These are phyloP conservation scores for Keiferia lycopersicella DNA, from an alignment of 2,888 invertebrate species.

Conservation along the genomic window DNA sequence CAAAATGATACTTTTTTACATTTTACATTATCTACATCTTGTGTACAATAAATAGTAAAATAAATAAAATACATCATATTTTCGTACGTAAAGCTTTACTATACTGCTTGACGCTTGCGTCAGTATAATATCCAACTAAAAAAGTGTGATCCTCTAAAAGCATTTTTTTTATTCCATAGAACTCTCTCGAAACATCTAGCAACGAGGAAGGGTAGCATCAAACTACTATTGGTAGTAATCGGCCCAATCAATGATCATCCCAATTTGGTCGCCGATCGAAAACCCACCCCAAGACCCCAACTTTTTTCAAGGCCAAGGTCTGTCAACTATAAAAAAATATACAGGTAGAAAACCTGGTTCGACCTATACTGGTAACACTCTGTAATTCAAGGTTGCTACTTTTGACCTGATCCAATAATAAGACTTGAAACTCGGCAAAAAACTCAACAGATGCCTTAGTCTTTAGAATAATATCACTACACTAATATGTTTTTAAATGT, in stretches of 20 bases:
- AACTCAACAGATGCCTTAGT: not conserved
- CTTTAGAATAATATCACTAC: too few relatives aligned
- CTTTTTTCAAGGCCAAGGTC: not conserved
- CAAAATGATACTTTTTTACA: too few relatives aligned
- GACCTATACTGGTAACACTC: not conserved
- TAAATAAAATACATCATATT: too few relatives aligned
- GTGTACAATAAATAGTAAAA: too few relatives aligned
- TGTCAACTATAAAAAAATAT: not conserved
- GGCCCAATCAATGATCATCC: not conserved
- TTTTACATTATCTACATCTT: not conserved
- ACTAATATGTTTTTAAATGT: too few relatives aligned
- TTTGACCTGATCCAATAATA: slow-evolving; percentile 2
- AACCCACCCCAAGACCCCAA: not conserved
- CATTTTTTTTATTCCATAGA: not conserved
- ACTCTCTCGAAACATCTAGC: not conserved
- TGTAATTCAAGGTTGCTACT: not conserved
- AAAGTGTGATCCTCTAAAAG: not conserved
- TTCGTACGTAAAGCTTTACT: too few relatives aligned
- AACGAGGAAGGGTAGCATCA: slow-evolving; percentile 6
- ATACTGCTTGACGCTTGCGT: not conserved
- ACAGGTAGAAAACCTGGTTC: not conserved
- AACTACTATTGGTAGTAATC: too few relatives aligned
- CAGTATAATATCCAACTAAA: not conserved
- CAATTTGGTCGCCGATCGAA: not conserved
- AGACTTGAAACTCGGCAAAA: not conserved